Evolutionary conservation across 2,888 invertebrate species (phyloP), one percentile per base, ranked within the genome.

Genomic region (Mimas tiliae): DNA sequence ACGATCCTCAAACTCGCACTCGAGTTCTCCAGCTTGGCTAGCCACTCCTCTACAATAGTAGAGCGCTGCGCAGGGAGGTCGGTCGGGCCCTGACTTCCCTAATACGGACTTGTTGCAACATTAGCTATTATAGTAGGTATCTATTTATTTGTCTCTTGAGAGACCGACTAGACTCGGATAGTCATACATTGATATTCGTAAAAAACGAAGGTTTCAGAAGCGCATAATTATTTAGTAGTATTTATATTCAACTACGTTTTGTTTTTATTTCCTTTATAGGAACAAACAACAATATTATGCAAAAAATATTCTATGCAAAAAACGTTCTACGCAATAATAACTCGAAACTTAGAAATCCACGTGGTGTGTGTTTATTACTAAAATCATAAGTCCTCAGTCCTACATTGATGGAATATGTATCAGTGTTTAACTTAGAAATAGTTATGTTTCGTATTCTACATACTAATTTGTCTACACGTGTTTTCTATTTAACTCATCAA

Each of bases 401-500:
- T 38, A 38, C 34, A 38, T 55, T 16, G 11, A 55, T 16, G 33
- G 38, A 55, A 55, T 55, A 55, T 16, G 55, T 38, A 55, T 34
- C 34, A 38, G 16, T 38, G n/a, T 55, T 55, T 16, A 9, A 16
- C 9, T 11, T 14, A 8, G 38, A 38, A 16, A 34, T 9, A 53
- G 53, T 53, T 8, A n/a, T 53, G 14, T 53, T n/a, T 55, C 11
- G 0, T 16, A 38, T 55, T 38, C 9, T 16, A 33, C 33, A 50
- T 50, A 50, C 33, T 55, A 16, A 38, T 16, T 16, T 19, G 12
- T 21, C 42, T 19, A 58, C 58, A 58, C 58, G 58, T 58, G 58
- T 58, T 12, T 19, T 11, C 42, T 19, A 16, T 55, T 55, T 55
- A 38, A 16, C n/a, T n/a, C 55, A 38, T 55, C 55, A 55, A 55